Conservation (phyloP, 2,113 vertebrate species). For the Scomber scombrus region DNA sequence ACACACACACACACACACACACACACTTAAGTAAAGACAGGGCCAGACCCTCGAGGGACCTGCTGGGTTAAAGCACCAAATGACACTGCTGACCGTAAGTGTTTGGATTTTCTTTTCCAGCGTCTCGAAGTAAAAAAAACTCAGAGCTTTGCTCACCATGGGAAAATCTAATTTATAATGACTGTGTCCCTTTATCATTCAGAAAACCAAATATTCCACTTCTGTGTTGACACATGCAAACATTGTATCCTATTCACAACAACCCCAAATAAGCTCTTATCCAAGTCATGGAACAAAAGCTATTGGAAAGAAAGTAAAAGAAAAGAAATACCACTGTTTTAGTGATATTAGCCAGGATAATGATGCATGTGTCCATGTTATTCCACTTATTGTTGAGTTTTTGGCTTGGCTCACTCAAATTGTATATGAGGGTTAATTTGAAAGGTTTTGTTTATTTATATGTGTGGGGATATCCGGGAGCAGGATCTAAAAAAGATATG, state of each 20-base stretch:
- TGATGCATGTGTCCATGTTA: slow-evolving; percentile 52
- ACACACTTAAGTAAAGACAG: slow-evolving; percentile 9
- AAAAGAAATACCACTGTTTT: slow-evolving; percentile 48
- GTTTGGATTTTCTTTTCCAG: slow-evolving; percentile 35
- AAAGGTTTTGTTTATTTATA: slow-evolving; percentile 64
- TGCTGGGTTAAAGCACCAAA: slow-evolving; percentile 9
- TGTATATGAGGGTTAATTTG: slow-evolving; percentile 50
- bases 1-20: neutral
- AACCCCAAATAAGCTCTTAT: slow-evolving; percentile 41
- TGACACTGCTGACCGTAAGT: neutral
- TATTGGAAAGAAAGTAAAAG: slow-evolving; percentile 7
- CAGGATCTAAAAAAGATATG: slow-evolving; percentile 49
- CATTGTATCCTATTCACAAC: slow-evolving; percentile 53
- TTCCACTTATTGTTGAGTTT: slow-evolving; percentile 57
- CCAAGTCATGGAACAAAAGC: slow-evolving; percentile 40
- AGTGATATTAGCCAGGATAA: slow-evolving; percentile 63
- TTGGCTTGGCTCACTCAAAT: slow-evolving; percentile 56
- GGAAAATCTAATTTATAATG: slow-evolving; percentile 32
- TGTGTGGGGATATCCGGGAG: slow-evolving; percentile 45
- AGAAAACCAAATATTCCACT: slow-evolving; percentile 51
- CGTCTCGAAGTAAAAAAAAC: slow-evolving; percentile 10
- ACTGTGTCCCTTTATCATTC: slow-evolving; percentile 40
- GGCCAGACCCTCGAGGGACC: slow-evolving; percentile 8
- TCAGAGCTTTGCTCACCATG: neutral
- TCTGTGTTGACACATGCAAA: slow-evolving; percentile 50